These are phyloP conservation scores for Corbicula japonica DNA, from an alignment of 2,888 invertebrate genomes.

Conservation along the genomic window DNA sequence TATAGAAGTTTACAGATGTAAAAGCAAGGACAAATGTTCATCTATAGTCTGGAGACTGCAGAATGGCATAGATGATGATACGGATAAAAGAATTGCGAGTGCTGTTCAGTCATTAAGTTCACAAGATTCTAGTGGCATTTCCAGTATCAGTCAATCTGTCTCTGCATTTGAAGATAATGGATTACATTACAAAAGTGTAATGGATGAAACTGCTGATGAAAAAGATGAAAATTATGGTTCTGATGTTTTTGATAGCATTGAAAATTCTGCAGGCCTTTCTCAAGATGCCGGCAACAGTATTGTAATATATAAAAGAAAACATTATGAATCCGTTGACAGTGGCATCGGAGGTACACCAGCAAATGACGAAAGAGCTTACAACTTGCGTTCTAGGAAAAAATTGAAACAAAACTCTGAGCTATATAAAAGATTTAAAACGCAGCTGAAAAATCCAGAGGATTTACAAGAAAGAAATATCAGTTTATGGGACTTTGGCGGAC, in stretches of 20 bases:
- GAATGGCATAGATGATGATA: background rate
- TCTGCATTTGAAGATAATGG: background rate
- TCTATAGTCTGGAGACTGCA: background rate
- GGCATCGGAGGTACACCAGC: no score
- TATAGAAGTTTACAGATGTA: background rate
- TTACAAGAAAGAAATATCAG: background rate
- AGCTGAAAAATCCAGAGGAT: background rate
- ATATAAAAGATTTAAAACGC: no score
- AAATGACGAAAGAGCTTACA: no score
- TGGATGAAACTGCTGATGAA: no score
- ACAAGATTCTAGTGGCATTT: background rate
- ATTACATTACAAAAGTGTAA: background rate
- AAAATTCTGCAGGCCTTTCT: no score
- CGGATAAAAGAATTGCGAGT: background rate
- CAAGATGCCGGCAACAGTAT: no score
- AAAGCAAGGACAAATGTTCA: background rate
- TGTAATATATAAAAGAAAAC: no score
- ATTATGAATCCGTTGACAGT: no score
- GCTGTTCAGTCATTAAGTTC: background rate
- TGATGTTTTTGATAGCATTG: no score
- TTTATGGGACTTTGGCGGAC: constrained; percentile 8
- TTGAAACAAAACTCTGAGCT: no score
- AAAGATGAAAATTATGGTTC: no score
- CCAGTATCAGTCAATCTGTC: background rate
- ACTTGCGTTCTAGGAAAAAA: no score